These are phyloP conservation scores for Peucedramus taeniatus DNA, from an alignment of 2,113 vertebrate genomes.

Conservation along the genomic window DNA sequence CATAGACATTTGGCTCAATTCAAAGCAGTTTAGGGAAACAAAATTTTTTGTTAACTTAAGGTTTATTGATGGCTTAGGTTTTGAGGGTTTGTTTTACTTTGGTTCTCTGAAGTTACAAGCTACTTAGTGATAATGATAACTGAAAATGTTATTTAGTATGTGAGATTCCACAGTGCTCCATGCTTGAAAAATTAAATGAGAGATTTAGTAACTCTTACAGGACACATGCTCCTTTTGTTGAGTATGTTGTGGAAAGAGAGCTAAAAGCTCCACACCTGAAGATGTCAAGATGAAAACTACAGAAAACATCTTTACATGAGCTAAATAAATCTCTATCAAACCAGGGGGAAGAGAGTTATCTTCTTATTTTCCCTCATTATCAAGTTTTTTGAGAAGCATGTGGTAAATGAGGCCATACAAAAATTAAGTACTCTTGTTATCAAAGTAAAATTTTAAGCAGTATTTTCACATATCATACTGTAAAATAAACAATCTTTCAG, in stretches of 20 bases:
- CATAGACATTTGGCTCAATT: not conserved
- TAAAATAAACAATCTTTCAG: not conserved
- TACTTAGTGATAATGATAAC: not conserved
- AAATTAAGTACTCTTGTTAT: not conserved
- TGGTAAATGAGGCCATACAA: not conserved
- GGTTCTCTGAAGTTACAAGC: not conserved
- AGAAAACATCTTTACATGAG: not conserved
- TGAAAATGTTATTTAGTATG: not conserved
- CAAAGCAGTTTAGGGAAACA: not conserved
- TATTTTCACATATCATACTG: not conserved
- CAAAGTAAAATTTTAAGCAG: not conserved
- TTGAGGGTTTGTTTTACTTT: not conserved
- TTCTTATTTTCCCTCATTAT: not conserved
- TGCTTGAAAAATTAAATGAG: not conserved
- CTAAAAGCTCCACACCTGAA: not conserved
- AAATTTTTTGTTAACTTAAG: not conserved
- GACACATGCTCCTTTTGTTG: accelerated
- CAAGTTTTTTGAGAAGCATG: not conserved
- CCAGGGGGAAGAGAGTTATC: not conserved
- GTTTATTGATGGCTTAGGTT: not conserved
- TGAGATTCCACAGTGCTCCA: not conserved
- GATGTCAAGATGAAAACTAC: not conserved
- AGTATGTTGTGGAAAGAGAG: not conserved
- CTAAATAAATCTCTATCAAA: not conserved
- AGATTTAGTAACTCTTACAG: not conserved